phyloP scores from a whole-genome alignment of 2,888 invertebrate genomes.

The Pachliopta kotzebuea region DNA sequence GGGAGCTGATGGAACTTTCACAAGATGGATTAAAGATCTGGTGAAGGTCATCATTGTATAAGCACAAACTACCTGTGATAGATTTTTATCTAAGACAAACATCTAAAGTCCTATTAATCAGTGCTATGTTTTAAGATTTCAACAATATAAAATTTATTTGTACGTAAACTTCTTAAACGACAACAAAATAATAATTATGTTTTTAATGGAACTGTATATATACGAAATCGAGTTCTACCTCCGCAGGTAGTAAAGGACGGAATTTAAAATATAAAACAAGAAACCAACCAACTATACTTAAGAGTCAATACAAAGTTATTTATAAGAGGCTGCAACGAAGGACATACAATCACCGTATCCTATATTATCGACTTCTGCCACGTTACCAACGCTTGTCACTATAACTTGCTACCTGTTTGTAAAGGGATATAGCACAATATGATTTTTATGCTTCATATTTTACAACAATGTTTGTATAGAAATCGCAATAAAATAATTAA shows the following conservation, averaged over 20 bases:
- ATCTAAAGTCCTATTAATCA: too few relatives aligned
- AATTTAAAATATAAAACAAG: conserved; percentile 51
- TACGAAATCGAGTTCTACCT: background rate
- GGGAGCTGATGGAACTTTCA: too few relatives aligned
- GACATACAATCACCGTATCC: conserved; percentile 68
- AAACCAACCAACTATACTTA: conserved; percentile 50
- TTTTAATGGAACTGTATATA: background rate
- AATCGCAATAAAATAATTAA: conserved; percentile 38
- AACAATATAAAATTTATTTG: too few relatives aligned
- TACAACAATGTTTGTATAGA: conserved; percentile 22
- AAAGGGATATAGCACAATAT: background rate
- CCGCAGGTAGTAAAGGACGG: conserved; percentile 25
- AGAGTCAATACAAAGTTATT: conserved; percentile 58
- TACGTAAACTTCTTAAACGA: background rate
- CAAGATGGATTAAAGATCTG: too few relatives aligned
- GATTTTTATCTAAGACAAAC: too few relatives aligned
- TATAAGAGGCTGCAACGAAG: conserved; percentile 57
- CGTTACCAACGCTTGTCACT: conserved; percentile 26
- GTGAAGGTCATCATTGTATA: too few relatives aligned
- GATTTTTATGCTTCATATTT: background rate
- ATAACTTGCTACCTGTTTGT: background rate
- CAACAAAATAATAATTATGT: background rate
- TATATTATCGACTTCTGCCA: conserved; percentile 16
- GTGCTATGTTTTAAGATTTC: too few relatives aligned
- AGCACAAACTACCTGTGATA: too few relatives aligned